Percentiles rank a stretch among this genome's conserved stretches.
Conservation (phyloP, 2,113 vertebrate species). For the Monopterus albus region DNA sequence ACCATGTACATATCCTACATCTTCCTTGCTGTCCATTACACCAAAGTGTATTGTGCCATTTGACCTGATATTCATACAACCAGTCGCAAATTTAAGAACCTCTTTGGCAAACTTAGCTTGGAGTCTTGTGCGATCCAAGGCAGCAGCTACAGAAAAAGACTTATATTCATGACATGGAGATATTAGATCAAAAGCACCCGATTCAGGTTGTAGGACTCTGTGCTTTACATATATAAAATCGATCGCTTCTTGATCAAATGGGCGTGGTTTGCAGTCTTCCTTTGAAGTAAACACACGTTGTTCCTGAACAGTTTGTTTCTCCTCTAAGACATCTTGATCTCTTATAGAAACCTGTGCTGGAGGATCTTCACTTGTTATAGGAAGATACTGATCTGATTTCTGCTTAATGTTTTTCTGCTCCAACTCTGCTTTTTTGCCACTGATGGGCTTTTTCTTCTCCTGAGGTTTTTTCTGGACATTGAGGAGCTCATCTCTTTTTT, state of each 20-base stretch:
- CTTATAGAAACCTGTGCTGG: not conserved
- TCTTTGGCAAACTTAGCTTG: conserved; percentile 85
- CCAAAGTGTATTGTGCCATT: conserved; percentile 90
- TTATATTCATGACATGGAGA: conserved; percentile 87
- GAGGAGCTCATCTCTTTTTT: conserved; percentile 76
- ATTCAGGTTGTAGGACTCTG: conserved; percentile 83
- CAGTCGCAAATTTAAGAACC: conserved; percentile 83
- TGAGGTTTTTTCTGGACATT: conserved; percentile 12
- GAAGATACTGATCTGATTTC: not conserved
- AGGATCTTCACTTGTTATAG: not conserved
- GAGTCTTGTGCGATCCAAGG: conserved; percentile 73
- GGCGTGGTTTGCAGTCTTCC: conserved; percentile 75
- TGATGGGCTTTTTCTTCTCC: conserved; percentile 14
- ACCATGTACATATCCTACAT: conserved; percentile 74
- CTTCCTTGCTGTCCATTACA: conserved; percentile 81
- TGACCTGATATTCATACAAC: conserved; percentile 86
- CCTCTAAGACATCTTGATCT: not conserved
- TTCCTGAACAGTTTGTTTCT: conserved; percentile 2
- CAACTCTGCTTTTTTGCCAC: conserved; percentile 7
- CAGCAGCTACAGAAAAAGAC: conserved; percentile 77
- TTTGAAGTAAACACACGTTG: conserved; percentile 26
- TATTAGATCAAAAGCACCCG: conserved; percentile 81
- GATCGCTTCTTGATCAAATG: conserved; percentile 73
- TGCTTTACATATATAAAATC: conserved; percentile 82
- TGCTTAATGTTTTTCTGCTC: not conserved